phyloP scores from a whole-genome alignment of 2,888 invertebrate genomes.

The Aphrophora alni region DNA sequence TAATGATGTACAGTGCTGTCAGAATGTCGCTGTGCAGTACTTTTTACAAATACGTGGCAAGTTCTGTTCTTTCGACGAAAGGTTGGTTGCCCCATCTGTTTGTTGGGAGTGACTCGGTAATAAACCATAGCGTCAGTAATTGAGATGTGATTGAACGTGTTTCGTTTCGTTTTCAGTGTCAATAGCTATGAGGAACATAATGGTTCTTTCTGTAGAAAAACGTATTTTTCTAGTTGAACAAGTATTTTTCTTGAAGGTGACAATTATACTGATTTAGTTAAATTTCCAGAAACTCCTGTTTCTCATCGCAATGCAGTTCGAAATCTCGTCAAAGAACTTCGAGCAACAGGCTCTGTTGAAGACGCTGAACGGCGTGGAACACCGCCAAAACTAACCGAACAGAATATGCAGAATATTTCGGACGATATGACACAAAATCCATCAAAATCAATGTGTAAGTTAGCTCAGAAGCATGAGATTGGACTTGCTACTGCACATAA shows the following conservation, averaged over 20 bases:
- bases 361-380: conserved; percentile 1
- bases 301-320: not conserved
- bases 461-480: conserved; percentile 10
- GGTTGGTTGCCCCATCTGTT: too few species aligned
- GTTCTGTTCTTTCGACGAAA: too few species aligned
- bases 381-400: not conserved
- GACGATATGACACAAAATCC: too few species aligned
- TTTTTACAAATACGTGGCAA: too few species aligned
- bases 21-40: too few species aligned
- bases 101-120: too few species aligned
- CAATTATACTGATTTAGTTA: not conserved
- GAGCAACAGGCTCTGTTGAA: conserved; percentile 17
- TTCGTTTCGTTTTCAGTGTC: too few species aligned
- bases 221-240: conserved; percentile 15
- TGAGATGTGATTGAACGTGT: too few species aligned
- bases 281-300: too few species aligned
- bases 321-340: not conserved
- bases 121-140: too few species aligned
- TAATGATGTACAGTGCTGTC: too few species aligned
- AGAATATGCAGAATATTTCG: not conserved
- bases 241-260: conserved; percentile 8
- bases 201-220: not conserved
- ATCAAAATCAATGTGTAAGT: conserved; percentile 14
- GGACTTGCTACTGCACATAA: conserved; percentile 7
- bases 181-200: too few species aligned